Evolutionary conservation across 2,888 invertebrate species (phyloP).

Genomic region (Prosopocoilus inquinatus): DNA sequence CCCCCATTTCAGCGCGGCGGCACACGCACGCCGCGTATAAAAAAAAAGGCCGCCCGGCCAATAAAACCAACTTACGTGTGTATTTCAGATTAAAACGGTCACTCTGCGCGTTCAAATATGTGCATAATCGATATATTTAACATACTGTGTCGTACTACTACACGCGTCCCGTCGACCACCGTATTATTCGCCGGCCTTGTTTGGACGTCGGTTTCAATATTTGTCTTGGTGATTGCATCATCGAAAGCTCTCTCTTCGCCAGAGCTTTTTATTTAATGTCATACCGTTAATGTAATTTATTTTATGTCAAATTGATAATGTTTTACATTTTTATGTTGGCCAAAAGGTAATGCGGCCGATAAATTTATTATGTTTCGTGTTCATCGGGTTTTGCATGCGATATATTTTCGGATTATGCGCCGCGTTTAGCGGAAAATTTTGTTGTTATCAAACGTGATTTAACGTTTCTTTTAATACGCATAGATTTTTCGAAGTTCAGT

Average conservation of each 20-base stretch:
- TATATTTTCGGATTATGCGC: too few species aligned
- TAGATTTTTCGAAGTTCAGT: too few species aligned
- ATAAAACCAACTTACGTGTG: conserved; percentile 4
- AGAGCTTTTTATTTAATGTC: conserved; percentile 18
- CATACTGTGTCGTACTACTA: conserved; percentile 25
- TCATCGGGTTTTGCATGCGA: too few species aligned
- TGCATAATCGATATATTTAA: conserved; percentile 29
- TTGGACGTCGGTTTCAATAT: conserved; percentile 29
- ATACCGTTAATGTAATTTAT: conserved; percentile 21
- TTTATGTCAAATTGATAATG: conserved; percentile 16
- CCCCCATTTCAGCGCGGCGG: conserved; percentile 12
- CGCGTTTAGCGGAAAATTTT: too few species aligned
- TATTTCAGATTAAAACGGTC: conserved; percentile 16
- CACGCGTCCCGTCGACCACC: conserved; percentile 21
- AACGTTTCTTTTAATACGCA: too few species aligned
- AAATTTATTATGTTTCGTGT: too few species aligned
- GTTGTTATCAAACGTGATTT: too few species aligned
- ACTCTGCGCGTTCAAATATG: conserved; percentile 18
- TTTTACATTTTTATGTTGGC: neutral
- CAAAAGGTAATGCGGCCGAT: neutral
- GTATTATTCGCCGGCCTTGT: conserved; percentile 30
- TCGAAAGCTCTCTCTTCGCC: conserved; percentile 7
- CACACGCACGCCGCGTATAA: conserved; percentile 19
- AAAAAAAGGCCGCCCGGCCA: conserved; percentile 14
- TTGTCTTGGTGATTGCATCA: conserved; percentile 27